These are phyloP conservation scores for Drosophila siamana DNA, from an alignment of 2,888 invertebrate genomes.

Conservation along the genomic window DNA sequence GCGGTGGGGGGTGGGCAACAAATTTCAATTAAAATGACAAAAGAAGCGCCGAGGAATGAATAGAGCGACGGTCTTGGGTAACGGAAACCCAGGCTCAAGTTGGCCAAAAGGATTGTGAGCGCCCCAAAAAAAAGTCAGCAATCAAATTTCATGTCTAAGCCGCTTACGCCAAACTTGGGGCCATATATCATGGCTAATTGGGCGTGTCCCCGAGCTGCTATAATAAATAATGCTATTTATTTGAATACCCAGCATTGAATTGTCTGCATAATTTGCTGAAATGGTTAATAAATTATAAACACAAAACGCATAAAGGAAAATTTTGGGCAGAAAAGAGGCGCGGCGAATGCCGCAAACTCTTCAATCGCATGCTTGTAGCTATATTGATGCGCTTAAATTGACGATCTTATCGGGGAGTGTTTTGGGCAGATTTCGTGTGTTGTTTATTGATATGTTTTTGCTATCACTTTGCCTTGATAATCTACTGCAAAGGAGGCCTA, in stretches of 20 bases:
- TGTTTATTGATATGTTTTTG: conserved; percentile 1
- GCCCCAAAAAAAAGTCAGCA: conserved; percentile 47
- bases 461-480: not conserved
- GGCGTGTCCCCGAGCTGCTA: conserved; percentile 48
- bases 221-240: conserved; percentile 62
- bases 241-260: conserved; percentile 21
- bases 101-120: conserved; percentile 35
- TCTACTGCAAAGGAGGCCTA: not conserved
- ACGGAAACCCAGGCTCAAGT: conserved; percentile 6
- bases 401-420: conserved; percentile 4
- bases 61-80: not conserved
- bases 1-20: not conserved
- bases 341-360: conserved; percentile 32
- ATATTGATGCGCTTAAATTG: conserved; percentile 36
- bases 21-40: conserved; percentile 78
- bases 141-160: conserved; percentile 53
- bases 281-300: conserved; percentile 46
- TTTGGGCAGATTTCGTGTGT: not conserved
- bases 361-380: conserved; percentile 21
- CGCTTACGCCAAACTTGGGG: conserved; percentile 42
- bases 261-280: conserved; percentile 22
- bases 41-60: conserved; percentile 36
- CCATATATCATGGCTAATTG: conserved; percentile 68
- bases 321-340: conserved; percentile 22
- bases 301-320: conserved; percentile 4